Evolutionary conservation across 1,140 invertebrate species (phyloP), one percentile per base, ranked within the genome.

Genomic region (Lasioglossum baleicum): DNA sequence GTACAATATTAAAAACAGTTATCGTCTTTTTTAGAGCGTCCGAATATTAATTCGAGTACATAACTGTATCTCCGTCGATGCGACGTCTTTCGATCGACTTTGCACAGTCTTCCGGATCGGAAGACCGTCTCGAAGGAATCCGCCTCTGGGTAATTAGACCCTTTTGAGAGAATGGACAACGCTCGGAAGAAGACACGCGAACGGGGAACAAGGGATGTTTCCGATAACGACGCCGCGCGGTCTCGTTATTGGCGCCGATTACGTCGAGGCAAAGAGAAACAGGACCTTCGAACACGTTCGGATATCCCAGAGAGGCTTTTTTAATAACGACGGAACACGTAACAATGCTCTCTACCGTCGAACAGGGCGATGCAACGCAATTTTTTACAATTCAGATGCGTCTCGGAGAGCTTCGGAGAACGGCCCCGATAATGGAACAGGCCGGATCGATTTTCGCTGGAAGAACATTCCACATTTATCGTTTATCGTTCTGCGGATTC

Each of bases 161-260:
- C 44, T 48, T 11, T 48, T 48, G 11, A 48, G 44, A 48, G 44
- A 48, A 48, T 10, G 44, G 44, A 48, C 44, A 48, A 48, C 44
- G 44, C 44, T 48, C 10, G 22, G 11, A 13, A 5, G 20, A 5
- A 26, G 44, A 51, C 44, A 26, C 22, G 65, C 65, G 44, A 67
- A 67, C 22, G 42, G 44, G 22, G 42, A 40, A 8, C 65, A 35
- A 10, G 11, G n/a, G 44, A 67, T 67, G 22, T 51, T 67, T 51
- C 65, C 65, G 22, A 67, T 67, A 67, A 67, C 65, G 42, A 67
- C 26, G 51, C 3, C 15, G 13, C n/a, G 8, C 65, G 10, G 51
- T 67, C 65, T 76, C 74, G 74, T 76, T 76, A 76, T 76, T 65
- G 40, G 26, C 22, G 51, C 15, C 74, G 74, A 76, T 76, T 76